Evolutionary conservation across 2,888 invertebrate genomes (phyloP).

Genomic region (Amphipyra tragopoginis): DNA sequence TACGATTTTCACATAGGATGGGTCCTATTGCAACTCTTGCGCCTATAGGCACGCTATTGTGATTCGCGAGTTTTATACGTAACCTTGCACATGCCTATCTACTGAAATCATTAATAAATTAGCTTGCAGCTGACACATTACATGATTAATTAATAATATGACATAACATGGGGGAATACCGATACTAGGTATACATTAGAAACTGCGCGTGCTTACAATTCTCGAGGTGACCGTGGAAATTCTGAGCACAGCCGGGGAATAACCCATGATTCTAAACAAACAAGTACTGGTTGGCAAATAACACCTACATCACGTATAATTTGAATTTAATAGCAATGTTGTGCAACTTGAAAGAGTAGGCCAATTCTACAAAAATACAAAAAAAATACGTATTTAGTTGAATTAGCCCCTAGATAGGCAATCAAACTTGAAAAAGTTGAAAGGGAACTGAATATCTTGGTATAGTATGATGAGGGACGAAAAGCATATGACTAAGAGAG

Average conservation of each 20-base stretch:
- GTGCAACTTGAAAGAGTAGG: neutral
- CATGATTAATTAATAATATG: conserved; percentile 26
- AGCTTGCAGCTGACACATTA: neutral
- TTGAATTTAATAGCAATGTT: neutral
- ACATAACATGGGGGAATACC: conserved; percentile 34
- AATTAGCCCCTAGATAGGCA: no score
- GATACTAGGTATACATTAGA: conserved; percentile 22
- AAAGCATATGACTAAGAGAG: no score
- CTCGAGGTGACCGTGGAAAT: conserved; percentile 14
- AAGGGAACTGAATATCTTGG: no score
- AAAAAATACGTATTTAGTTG: no score
- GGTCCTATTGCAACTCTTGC: no score
- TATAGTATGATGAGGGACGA: no score
- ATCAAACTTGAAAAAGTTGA: no score
- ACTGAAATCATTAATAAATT: conserved; percentile 22
- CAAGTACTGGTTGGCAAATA: conserved; percentile 2
- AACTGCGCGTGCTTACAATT: conserved; percentile 23
- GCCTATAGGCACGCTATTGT: neutral
- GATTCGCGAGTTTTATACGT: neutral
- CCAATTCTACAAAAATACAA: neutral
- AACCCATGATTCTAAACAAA: conserved; percentile 12
- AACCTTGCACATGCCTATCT: conserved; percentile 10
- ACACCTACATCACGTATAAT: conserved; percentile 21
- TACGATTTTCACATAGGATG: no score
- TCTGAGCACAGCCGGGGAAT: conserved; percentile 17